Evolutionary conservation across 2,888 invertebrate genomes (phyloP), one percentile per base, ranked within the genome.

Genomic region (Drosophila greeni): DNA sequence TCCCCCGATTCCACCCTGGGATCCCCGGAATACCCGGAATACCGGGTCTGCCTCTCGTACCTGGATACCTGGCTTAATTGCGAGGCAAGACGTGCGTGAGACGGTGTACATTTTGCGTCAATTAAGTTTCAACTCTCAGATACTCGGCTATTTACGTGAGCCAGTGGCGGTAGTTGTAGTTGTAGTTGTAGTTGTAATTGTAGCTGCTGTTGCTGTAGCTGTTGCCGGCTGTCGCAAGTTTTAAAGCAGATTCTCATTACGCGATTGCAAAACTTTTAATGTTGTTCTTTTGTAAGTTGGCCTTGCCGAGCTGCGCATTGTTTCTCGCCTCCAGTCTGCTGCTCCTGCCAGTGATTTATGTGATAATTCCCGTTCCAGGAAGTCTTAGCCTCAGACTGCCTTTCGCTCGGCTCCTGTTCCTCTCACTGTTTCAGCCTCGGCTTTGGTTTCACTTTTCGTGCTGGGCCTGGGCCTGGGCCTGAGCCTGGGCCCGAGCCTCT

Each of bases 161-260:
- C 52, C 58, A 47, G 12, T 20, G 18, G 20, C 31, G 14, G 45
- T 45, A 45, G 45, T 31, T 52, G 64, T 48, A 40, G 59, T 48
- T 34, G 61, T 48, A 40, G 59, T 48, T 34, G 61, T 37, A 52
- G 48, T 56, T 60, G 51, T 40, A 52, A 57, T 59, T 72, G 69
- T 51, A 67, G 73, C 66, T 42, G 42, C 54, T 34, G 59, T 20
- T 57, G 56, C 56, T 58, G 47, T 40, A 52, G 66, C 64, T 73
- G 70, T 57, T 73, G 73, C 66, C 57, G 78, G 53, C 82, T 73
- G 82, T 75, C 75, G 76, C 75, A 82, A 82, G 75, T 82, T 82
- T 82, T 82, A 83, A 83, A 82, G 79, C 82, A 82, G 82, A 83
- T 82, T 82, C 82, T 82, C 82, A 82, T 82, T 82, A 82, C 79